Evolutionary conservation across 2,113 vertebrate genomes (phyloP).

Genomic region (Pluvialis apricaria): DNA sequence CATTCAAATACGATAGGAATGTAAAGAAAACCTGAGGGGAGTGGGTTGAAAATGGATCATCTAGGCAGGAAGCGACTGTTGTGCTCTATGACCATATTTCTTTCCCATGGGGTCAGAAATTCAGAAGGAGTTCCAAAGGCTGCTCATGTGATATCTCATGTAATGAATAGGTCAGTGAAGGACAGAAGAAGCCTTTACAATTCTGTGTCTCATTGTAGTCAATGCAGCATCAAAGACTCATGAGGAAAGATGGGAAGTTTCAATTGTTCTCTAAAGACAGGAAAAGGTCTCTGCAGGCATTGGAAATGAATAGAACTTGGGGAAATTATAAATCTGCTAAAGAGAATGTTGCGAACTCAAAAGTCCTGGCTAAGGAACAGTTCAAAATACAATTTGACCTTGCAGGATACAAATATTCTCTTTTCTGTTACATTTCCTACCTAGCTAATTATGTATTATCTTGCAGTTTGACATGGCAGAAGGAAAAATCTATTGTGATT

Average conservation of each 20-base stretch:
- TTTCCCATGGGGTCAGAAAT: slow-evolving; percentile 8
- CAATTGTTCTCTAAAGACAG: slow-evolving; percentile 23
- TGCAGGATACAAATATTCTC: slow-evolving; percentile 23
- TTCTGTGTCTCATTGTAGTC: slow-evolving; percentile 16
- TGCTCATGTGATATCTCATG: not conserved
- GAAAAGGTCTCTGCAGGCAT: slow-evolving; percentile 31
- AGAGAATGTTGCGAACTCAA: not conserved
- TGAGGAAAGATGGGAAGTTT: slow-evolving; percentile 5
- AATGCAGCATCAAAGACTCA: not conserved
- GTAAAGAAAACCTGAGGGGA: not conserved
- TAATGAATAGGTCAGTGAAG: slow-evolving; percentile 22
- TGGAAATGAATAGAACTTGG: slow-evolving; percentile 18
- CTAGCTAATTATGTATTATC: slow-evolving; percentile 24
- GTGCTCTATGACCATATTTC: not conserved
- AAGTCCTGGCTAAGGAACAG: not conserved
- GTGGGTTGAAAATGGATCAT: not conserved
- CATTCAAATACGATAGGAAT: not conserved
- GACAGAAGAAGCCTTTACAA: slow-evolving; percentile 4
- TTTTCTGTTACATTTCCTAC: slow-evolving; percentile 8
- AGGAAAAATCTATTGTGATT: not conserved
- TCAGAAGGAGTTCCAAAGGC: slow-evolving; percentile 27
- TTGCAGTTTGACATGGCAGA: not conserved
- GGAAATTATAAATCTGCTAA: not conserved
- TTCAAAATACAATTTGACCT: slow-evolving; percentile 13
- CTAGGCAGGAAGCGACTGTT: not conserved